These are phyloP conservation scores for Alcedo quadribrachys DNA, from an alignment of 2,797 vertebrate genomes.

Conservation along the genomic window DNA sequence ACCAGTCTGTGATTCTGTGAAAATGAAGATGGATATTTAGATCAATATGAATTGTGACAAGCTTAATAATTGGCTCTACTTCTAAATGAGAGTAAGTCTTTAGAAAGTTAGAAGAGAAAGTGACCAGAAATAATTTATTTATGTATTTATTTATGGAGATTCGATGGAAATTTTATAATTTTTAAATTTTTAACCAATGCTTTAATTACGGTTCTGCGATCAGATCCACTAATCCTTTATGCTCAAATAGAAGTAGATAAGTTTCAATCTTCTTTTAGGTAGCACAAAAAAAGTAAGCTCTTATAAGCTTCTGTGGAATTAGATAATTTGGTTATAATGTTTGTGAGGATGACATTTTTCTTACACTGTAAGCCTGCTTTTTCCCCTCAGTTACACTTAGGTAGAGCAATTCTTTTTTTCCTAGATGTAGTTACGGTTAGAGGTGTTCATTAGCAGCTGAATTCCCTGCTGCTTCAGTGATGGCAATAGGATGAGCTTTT, in stretches of 20 bases:
- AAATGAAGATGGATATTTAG: background rate
- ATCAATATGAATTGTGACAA: background rate
- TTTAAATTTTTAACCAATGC: background rate
- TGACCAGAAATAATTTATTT: rapidly evolving
- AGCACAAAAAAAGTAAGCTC: background rate
- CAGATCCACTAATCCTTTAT: background rate
- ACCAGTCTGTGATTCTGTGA: background rate
- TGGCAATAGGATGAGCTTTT: background rate
- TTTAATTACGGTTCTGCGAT: background rate
- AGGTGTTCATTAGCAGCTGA: slow-evolving; percentile 29
- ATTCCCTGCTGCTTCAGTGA: background rate
- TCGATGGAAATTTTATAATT: background rate
- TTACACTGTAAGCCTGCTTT: background rate
- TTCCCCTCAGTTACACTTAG: background rate
- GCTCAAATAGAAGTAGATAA: background rate
- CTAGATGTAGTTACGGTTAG: background rate
- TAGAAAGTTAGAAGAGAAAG: background rate
- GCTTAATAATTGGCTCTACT: background rate
- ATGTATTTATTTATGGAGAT: background rate
- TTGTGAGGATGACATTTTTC: background rate
- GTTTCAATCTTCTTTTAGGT: background rate
- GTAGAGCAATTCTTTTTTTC: slow-evolving; percentile 3
- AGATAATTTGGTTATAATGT: background rate
- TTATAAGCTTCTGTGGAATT: background rate
- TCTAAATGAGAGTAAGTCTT: background rate